Conservation (phyloP, 2,888 invertebrate species). For the Caenorhabditis afra region DNA sequence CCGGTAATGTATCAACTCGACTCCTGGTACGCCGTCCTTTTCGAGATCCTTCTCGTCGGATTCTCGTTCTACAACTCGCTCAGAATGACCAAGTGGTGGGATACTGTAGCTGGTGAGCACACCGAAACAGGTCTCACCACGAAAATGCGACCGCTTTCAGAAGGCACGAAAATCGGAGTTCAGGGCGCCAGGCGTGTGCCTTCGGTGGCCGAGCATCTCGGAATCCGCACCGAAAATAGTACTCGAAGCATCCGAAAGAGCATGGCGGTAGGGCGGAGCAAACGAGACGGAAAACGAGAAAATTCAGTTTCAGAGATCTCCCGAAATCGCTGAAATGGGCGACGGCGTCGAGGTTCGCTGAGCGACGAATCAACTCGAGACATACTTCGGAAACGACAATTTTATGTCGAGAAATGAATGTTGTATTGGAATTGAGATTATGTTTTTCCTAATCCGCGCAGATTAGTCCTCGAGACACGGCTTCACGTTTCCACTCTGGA, state of each 20-base stretch:
- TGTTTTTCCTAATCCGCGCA: background rate
- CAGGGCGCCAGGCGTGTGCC: conserved; percentile 33
- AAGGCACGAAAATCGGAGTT: conserved; percentile 34
- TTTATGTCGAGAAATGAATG: background rate
- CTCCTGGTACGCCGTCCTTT: conserved; percentile 54
- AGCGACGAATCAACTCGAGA: background rate
- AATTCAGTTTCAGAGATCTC: conserved; percentile 15
- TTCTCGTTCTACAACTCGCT: conserved; percentile 50
- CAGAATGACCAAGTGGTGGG: conserved; percentile 53
- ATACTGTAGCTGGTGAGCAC: conserved; percentile 32
- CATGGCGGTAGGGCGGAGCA: background rate
- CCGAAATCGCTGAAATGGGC: conserved; percentile 26
- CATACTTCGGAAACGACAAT: background rate
- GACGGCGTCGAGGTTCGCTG: conserved; percentile 37
- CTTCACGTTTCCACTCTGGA: too few relatives aligned
- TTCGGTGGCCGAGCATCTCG: conserved; percentile 48
- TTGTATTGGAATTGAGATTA: background rate
- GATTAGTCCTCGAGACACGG: too few relatives aligned
- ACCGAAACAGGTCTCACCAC: background rate
- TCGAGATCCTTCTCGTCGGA: conserved; percentile 57
- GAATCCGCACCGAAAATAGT: conserved; percentile 23
- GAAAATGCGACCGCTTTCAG: conserved; percentile 9
- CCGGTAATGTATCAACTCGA: conserved; percentile 56
- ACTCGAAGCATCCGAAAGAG: conserved; percentile 11
- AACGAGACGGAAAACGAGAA: background rate